phyloP scores from a whole-genome alignment of 2,797 vertebrate genomes.

The Enteromius anoplus region DNA sequence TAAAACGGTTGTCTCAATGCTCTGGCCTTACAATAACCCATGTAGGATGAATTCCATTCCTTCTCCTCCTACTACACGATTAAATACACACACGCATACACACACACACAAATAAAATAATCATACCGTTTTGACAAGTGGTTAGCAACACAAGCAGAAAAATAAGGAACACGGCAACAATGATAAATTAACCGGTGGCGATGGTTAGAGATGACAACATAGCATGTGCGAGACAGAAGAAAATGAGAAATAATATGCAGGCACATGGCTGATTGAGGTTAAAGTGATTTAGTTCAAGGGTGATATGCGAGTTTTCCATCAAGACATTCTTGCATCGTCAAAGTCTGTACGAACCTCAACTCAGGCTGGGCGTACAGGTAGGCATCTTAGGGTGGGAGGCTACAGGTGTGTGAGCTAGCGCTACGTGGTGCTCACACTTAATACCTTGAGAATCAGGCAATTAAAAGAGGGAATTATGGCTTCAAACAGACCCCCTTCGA shows the following conservation, averaged over 20 bases:
- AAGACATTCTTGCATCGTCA: conserved; percentile 66
- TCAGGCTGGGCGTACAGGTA: conserved; percentile 56
- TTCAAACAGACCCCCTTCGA: conserved; percentile 60
- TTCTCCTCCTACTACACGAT: not conserved
- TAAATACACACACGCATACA: conserved; percentile 28
- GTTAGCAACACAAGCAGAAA: conserved; percentile 54
- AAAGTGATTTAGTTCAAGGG: conserved; percentile 22
- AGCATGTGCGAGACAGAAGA: conserved; percentile 8
- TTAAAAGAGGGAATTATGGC: conserved; percentile 71
- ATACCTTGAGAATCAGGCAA: conserved; percentile 64
- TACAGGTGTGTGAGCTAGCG: conserved; percentile 60
- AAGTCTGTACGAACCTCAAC: conserved; percentile 9
- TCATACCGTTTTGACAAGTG: conserved; percentile 49
- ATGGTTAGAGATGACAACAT: conserved; percentile 51
- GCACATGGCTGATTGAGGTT: conserved; percentile 29
- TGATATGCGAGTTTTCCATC: conserved; percentile 39
- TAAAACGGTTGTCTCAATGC: conserved; percentile 72
- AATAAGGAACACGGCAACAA: conserved; percentile 53
- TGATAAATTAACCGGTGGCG: conserved; percentile 57
- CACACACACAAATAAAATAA: conserved; percentile 24
- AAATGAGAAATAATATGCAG: conserved; percentile 19
- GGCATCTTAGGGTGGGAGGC: conserved; percentile 54
- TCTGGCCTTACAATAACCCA: conserved; percentile 1
- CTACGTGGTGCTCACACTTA: conserved; percentile 53
- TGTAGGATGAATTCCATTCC: conserved; percentile 4